These are phyloP conservation scores for Acrobasis consociella DNA, from an alignment of 2,888 invertebrate species.

Conservation along the genomic window DNA sequence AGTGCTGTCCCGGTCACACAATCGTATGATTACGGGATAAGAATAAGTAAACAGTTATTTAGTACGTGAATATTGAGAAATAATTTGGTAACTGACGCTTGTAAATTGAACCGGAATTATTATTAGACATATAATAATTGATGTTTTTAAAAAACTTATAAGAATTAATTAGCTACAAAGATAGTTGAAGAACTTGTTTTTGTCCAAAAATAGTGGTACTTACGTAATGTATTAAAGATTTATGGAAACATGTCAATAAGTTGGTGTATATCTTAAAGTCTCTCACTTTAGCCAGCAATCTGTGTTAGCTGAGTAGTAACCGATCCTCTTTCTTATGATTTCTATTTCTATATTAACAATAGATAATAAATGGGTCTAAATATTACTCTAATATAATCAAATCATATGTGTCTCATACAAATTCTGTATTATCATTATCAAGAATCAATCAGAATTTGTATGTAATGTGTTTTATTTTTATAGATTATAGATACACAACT, in stretches of 20 bases:
- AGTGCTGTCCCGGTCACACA: no score
- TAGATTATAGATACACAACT: conserved; percentile 18
- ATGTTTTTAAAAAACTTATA: no score
- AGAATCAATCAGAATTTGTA: conserved; percentile 12
- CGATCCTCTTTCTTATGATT: conserved; percentile 58
- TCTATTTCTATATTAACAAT: conserved; percentile 22
- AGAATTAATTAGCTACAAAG: no score
- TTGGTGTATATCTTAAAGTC: conserved; percentile 27
- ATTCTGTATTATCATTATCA: conserved; percentile 15
- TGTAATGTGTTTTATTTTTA: conserved; percentile 22
- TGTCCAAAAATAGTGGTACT: no score
- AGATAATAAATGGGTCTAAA: conserved; percentile 17
- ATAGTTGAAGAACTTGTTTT: no score
- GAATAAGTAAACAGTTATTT: no score
- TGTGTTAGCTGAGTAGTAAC: conserved; percentile 61
- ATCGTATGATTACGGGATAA: no score
- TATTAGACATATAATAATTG: no score
- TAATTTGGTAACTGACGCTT: no score
- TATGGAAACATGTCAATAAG: neutral
- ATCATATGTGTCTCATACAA: conserved; percentile 23
- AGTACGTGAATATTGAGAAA: no score
- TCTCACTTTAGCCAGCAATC: conserved; percentile 69
- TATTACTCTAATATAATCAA: conserved; percentile 20
- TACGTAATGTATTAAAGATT: neutral
- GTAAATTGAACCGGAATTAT: no score